Evolutionary conservation across 2,113 vertebrate species (phyloP), one percentile per base, ranked within the genome.

Genomic region (Platysternon megacephalum): DNA sequence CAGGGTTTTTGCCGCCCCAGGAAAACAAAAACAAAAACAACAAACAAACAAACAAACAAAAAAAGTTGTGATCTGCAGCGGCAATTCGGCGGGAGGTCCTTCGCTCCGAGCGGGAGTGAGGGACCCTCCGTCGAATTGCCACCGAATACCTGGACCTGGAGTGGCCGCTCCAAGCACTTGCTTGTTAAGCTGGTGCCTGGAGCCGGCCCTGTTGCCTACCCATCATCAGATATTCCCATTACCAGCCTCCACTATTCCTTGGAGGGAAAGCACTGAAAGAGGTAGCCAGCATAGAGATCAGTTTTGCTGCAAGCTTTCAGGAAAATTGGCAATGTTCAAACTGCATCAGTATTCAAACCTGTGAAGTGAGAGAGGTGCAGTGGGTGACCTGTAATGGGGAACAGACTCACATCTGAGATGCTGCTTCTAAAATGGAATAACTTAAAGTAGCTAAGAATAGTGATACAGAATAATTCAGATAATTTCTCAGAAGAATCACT

Each of bases 281-380:
- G 79, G 84, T 87, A 83, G 61, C 39, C 83, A 93, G 91, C 4
- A 2, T 28, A 92, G 87, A 94, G 72, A 89, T 56, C 56, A 95
- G 89, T 93, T 78, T 94, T 96, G 56, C 93, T 95, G 58, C 82
- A 49, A 92, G 85, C 80, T 95, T 89, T 97, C 93, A 92, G 80
- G 81, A 93, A 96, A 95, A 96, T 84, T 89, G 81, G 81, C 74
- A 94, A 88, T 52, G 4, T 56, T 91, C 90, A 86, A 88, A 95
- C 81, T 68, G 44, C 61, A 94, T 96, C 93, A 95, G 48, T 56
- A 93, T 95, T 96, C 87, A 85, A 65, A 96, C 84, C 86, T 72
- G 55, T 78, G 52, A 87, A 94, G 80, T 28, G 39, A 46, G 42
- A 29, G 42, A 28, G 39, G 26, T 26, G 24, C 72, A 28, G 8